Evolutionary conservation across 1,140 invertebrate species (phyloP).

Genomic region (Drosophila sp.): DNA sequence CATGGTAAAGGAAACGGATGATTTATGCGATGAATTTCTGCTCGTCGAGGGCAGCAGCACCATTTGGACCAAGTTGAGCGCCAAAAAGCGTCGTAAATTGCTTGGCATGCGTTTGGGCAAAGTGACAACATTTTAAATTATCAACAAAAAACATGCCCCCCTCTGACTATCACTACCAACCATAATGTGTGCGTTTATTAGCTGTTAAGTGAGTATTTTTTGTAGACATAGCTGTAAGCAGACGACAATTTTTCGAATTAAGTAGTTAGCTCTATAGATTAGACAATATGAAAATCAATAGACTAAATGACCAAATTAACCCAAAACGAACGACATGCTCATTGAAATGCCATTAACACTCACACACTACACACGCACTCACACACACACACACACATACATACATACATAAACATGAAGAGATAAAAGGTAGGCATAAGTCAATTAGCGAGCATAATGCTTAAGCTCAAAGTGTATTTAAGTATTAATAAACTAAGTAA

Average conservation of each 20-base stretch:
- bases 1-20: conserved; percentile 84
- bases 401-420: background rate
- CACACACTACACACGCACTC: too few relatives aligned
- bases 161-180: conserved; percentile 7
- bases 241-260: conserved; percentile 26
- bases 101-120: conserved; percentile 88
- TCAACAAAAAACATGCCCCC: background rate
- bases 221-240: conserved; percentile 49
- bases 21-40: conserved; percentile 85
- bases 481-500: conserved; percentile 73
- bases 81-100: conserved; percentile 88
- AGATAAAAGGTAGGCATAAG: conserved; percentile 59
- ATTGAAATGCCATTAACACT: conserved; percentile 73
- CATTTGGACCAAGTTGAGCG: conserved; percentile 87
- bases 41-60: conserved; percentile 86
- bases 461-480: conserved; percentile 79
- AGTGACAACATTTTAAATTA: conserved; percentile 87
- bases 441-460: conserved; percentile 69
- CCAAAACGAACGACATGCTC: conserved; percentile 70
- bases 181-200: conserved; percentile 82
- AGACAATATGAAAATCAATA: conserved; percentile 72
- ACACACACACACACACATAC: conserved; percentile 36
- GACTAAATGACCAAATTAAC: conserved; percentile 79
- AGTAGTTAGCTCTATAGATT: conserved; percentile 48
- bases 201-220: conserved; percentile 74